Conservation (phyloP, 2,888 invertebrate species). For the Aspidiotus destructor region DNA sequence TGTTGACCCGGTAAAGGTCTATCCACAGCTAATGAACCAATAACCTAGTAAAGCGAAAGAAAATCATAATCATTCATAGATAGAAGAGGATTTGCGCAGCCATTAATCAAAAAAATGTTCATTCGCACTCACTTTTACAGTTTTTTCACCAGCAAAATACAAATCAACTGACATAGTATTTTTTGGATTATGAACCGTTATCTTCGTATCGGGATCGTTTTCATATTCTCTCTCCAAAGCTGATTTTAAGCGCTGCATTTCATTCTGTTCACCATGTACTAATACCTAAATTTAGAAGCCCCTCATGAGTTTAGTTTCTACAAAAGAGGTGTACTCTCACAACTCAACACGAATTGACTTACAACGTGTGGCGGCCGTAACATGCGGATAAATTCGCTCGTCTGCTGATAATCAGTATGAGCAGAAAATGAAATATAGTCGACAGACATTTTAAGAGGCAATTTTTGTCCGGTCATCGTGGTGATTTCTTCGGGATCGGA, state of each 20-base stretch:
- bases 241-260: constrained; percentile 92
- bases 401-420: constrained; percentile 96
- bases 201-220: constrained; percentile 66
- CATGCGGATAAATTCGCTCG: constrained; percentile 89
- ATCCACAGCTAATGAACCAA: constrained; percentile 81
- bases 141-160: constrained; percentile 94
- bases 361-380: constrained; percentile 93
- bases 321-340: constrained; percentile 3
- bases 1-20: constrained; percentile 66
- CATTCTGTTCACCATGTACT: constrained; percentile 98
- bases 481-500: constrained; percentile 97
- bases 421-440: constrained; percentile 99
- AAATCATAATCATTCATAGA: constrained; percentile 4
- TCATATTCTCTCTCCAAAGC: constrained; percentile 90
- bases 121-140: constrained; percentile 66
- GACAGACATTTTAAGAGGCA: constrained; percentile 93
- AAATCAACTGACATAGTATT: constrained; percentile 90
- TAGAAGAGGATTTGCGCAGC: not conserved
- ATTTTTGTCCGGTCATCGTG: constrained; percentile 88
- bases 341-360: constrained; percentile 38
- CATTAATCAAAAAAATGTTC: not conserved
- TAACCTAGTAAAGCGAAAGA: constrained; percentile 47
- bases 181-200: constrained; percentile 87
- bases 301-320: not conserved
- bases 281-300: constrained; percentile 51